Conservation (phyloP, 2,113 vertebrate species). For the Xiphorhynchus elegans region DNA sequence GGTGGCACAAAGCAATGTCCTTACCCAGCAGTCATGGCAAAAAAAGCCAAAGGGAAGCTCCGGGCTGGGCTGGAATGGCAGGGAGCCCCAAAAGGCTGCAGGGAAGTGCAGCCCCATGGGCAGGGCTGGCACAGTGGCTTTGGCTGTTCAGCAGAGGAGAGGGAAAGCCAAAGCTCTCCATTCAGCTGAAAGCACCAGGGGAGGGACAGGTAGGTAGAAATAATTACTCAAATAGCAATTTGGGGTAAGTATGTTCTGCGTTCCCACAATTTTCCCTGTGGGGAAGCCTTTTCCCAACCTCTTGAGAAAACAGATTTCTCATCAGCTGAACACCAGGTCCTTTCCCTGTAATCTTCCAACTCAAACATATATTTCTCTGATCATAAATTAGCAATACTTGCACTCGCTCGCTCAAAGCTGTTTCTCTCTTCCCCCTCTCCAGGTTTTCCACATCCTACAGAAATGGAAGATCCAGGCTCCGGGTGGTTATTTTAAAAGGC, state of each 20-base stretch:
- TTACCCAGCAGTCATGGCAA: background rate
- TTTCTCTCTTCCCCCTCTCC: constrained; percentile 26
- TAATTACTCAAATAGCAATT: background rate
- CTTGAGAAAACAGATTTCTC: background rate
- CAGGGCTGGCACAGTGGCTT: background rate
- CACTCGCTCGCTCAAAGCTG: constrained; percentile 17
- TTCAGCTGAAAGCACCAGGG: background rate
- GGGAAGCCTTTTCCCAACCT: constrained; percentile 20
- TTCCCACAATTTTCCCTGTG: background rate
- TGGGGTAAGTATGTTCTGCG: background rate
- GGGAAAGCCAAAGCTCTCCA: background rate
- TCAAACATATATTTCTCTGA: constrained; percentile 11
- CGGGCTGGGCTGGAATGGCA: background rate
- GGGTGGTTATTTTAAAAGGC: background rate
- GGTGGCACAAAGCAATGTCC: background rate
- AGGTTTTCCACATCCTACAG: constrained; percentile 54
- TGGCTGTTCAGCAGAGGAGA: background rate
- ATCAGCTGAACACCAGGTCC: background rate
- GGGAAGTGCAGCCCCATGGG: background rate
- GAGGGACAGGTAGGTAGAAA: background rate
- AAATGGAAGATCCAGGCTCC: constrained; percentile 5
- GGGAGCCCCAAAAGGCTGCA: background rate
- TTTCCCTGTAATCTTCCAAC: background rate
- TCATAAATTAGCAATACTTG: constrained; percentile 46
- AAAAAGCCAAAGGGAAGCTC: background rate